Evolutionary conservation across 1,140 invertebrate species (phyloP).

Genomic region (Mycetomoellerius zeteki): DNA sequence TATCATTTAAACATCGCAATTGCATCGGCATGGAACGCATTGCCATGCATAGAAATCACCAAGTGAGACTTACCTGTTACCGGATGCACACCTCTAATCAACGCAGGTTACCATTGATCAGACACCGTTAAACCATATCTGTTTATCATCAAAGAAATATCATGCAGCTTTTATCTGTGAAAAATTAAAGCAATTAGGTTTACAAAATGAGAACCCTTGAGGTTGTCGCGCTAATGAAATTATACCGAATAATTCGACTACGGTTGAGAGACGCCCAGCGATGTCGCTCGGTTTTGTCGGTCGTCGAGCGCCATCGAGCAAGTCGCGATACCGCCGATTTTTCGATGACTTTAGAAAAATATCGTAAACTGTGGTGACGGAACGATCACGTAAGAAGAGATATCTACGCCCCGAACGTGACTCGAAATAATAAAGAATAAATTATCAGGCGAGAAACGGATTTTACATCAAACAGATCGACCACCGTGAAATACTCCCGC

Average conservation of each 20-base stretch:
- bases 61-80: constrained; percentile 70
- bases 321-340: constrained; percentile 70
- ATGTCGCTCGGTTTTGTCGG: constrained; percentile 45
- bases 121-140: constrained; percentile 32
- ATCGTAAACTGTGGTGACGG: constrained; percentile 49
- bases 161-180: not conserved
- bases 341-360: constrained; percentile 69
- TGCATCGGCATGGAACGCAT: constrained; percentile 60
- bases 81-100: constrained; percentile 73
- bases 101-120: constrained; percentile 66
- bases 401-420: not conserved
- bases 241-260: constrained; percentile 53
- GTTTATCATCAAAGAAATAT: not conserved
- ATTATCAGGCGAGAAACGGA: not conserved
- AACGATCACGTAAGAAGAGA: constrained; percentile 56
- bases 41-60: constrained; percentile 66
- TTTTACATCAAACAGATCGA: not conserved
- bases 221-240: constrained; percentile 63
- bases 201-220: constrained; percentile 34
- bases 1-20: constrained; percentile 66
- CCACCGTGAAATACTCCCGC: not conserved
- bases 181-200: constrained; percentile 25
- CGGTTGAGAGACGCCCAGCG: constrained; percentile 52
- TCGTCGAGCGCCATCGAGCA: constrained; percentile 65
- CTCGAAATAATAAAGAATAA: not conserved